Evolutionary conservation across 2,888 invertebrate species (phyloP).

Genomic region (Cryptus viduatorius): DNA sequence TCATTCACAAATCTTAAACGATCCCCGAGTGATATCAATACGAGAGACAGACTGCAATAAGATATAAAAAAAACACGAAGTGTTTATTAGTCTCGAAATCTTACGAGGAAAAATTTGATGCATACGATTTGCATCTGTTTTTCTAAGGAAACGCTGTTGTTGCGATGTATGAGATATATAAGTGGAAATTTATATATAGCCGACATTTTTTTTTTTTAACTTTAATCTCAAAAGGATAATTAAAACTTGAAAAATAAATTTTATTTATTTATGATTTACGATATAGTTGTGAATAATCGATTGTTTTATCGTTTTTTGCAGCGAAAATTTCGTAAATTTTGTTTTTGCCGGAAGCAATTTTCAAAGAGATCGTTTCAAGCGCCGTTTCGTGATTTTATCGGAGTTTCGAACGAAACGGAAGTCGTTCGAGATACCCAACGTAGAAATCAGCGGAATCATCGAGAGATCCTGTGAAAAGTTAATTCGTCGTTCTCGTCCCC

Average conservation of each 20-base stretch:
- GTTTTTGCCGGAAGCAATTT: too few relatives aligned
- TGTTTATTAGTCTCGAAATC: background rate
- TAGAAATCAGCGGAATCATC: slow-evolving; percentile 29
- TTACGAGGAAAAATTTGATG: background rate
- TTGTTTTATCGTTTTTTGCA: too few relatives aligned
- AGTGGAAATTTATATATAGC: too few relatives aligned
- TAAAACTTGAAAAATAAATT: too few relatives aligned
- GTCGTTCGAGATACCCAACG: background rate
- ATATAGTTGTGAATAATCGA: too few relatives aligned
- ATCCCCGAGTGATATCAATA: background rate
- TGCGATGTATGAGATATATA: too few relatives aligned
- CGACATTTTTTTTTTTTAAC: too few relatives aligned
- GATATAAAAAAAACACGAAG: background rate
- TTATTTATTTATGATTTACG: too few relatives aligned
- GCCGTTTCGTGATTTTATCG: background rate
- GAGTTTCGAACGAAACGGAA: background rate
- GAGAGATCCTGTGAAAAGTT: slow-evolving; percentile 13
- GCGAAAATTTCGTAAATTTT: too few relatives aligned
- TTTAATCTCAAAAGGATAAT: too few relatives aligned
- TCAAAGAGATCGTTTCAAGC: background rate
- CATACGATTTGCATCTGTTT: background rate
- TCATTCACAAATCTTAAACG: background rate
- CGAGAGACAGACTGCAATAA: background rate
- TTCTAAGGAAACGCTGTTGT: too few relatives aligned
- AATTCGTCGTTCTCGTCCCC: slow-evolving; percentile 16